Evolutionary conservation across 2,888 invertebrate species (phyloP).

Genomic region (Tipula vernalis): DNA sequence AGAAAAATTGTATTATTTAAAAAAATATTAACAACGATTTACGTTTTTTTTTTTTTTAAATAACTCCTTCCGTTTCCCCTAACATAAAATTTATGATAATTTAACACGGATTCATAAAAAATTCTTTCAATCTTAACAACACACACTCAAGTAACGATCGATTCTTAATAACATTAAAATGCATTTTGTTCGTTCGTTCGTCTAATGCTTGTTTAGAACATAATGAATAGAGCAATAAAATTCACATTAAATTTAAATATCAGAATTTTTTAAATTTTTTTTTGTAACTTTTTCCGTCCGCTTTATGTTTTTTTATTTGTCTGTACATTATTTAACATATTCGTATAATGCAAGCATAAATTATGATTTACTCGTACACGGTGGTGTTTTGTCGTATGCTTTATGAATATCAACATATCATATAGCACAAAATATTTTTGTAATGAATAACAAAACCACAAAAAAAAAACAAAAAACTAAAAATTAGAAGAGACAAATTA

Average conservation of each 20-base stretch:
- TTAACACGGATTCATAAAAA: background rate
- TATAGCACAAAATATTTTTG: background rate
- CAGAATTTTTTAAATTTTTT: too few species aligned
- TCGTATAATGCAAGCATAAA: background rate
- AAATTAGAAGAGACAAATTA: background rate
- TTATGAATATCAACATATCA: background rate
- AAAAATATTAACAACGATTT: background rate
- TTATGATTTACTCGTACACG: background rate
- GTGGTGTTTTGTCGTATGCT: background rate
- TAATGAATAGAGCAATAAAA: background rate
- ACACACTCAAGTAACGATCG: background rate
- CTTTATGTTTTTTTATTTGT: background rate
- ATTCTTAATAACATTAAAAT: background rate
- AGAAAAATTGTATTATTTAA: background rate
- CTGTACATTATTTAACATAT: background rate
- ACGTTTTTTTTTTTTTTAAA: background rate
- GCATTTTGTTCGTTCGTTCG: background rate
- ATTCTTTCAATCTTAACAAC: background rate
- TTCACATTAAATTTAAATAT: background rate
- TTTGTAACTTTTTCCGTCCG: background rate
- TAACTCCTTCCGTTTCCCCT: background rate
- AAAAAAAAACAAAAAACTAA: background rate
- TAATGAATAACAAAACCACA: background rate
- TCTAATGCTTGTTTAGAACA: background rate
- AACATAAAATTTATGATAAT: background rate